Conservation (phyloP, 2,113 vertebrate species). For the Indicator indicator region DNA sequence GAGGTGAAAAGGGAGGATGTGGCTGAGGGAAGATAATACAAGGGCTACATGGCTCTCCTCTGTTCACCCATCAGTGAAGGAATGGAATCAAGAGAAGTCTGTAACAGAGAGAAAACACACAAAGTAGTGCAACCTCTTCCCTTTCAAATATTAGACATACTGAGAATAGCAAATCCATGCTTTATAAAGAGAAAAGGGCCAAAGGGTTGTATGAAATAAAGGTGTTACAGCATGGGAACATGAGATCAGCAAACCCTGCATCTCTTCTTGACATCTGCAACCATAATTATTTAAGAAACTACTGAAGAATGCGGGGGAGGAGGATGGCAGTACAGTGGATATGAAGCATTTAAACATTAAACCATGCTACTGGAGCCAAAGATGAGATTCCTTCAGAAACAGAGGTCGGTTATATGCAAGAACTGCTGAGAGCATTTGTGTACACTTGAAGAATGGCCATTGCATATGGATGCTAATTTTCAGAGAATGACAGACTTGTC, state of each 20-base stretch:
- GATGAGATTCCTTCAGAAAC: background rate
- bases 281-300: background rate
- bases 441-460: background rate
- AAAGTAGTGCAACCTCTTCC: rapidly evolving
- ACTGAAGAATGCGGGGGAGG: background rate
- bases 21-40: background rate
- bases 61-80: background rate
- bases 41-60: background rate
- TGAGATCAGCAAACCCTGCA: background rate
- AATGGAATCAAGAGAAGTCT: background rate
- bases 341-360: background rate
- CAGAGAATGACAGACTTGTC: too few relatives aligned
- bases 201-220: background rate
- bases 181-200: background rate
- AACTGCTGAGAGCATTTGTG: background rate
- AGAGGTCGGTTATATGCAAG: background rate
- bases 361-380: background rate
- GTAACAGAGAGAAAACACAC: background rate
- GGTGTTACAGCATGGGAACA: background rate
- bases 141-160: background rate
- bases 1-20: background rate
- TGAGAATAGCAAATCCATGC: background rate
- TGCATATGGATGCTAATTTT: background rate
- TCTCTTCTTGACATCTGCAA: background rate
- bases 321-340: background rate